Conservation (phyloP, 2,888 invertebrate species). For the Machimus rusticus region DNA sequence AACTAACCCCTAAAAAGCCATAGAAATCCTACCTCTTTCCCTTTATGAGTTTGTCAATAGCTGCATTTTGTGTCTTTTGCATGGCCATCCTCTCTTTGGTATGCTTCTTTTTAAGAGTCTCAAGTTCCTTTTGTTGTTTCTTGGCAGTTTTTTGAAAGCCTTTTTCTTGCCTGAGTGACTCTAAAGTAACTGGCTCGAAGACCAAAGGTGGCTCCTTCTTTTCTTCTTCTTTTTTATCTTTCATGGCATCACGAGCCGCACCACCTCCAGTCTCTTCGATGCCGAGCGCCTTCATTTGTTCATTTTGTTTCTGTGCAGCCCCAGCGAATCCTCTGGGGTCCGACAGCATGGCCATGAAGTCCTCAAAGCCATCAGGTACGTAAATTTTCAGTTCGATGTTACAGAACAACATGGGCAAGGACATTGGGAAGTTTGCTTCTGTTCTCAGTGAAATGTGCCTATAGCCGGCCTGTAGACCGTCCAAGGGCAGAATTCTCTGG, state of each 20-base stretch:
- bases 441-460: constrained; percentile 96
- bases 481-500: constrained; percentile 95
- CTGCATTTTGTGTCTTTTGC: constrained; percentile 90
- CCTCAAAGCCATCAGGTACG: constrained; percentile 98
- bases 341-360: constrained; percentile 97
- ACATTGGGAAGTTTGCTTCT: constrained; percentile 99
- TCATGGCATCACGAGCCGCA: constrained; percentile 70
- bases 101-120: constrained; percentile 89
- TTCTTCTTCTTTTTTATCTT: constrained; percentile 79
- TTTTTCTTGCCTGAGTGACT: constrained; percentile 86
- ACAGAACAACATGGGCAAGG: constrained; percentile 98
- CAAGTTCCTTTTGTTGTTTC: constrained; percentile 96
- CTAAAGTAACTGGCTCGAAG: constrained; percentile 90
- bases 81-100: constrained; percentile 89
- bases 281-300: constrained; percentile 95
- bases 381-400: constrained; percentile 99
- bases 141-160: constrained; percentile 90
- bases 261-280: constrained; percentile 80
- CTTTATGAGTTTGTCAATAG: constrained; percentile 92
- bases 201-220: constrained; percentile 77
- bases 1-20: neutral
- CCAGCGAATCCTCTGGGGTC: constrained; percentile 93
- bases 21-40: constrained; percentile 79
- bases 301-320: constrained; percentile 84
- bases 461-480: constrained; percentile 97